phyloP scores from a whole-genome alignment of 2,888 invertebrate species.

The Ennomos fuscantarius region DNA sequence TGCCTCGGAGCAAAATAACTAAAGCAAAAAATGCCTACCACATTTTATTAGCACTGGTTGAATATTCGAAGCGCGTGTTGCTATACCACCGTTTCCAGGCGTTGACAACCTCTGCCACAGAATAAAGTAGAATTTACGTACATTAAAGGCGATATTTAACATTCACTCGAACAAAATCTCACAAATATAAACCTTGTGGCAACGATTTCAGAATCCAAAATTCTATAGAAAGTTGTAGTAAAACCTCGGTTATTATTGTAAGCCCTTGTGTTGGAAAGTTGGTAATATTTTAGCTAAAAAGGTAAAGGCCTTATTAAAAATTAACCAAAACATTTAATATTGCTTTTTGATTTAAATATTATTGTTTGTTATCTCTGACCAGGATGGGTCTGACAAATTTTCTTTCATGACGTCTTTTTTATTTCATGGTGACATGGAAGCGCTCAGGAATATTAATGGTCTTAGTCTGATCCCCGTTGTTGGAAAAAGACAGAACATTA shows the following conservation, averaged over 20 bases:
- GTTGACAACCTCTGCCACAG: neutral
- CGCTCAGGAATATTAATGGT: no score
- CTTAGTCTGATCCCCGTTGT: no score
- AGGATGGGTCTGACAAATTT: neutral
- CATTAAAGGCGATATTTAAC: slow-evolving; percentile 14
- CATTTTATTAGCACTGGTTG: slow-evolving; percentile 21
- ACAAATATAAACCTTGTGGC: slow-evolving; percentile 14
- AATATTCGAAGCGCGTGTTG: slow-evolving; percentile 26
- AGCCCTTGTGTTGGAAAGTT: slow-evolving; percentile 16
- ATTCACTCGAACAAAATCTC: neutral
- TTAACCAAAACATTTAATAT: slow-evolving; percentile 5
- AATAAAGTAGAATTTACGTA: neutral
- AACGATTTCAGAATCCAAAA: no score
- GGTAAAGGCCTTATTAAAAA: slow-evolving; percentile 13
- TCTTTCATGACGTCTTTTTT: no score
- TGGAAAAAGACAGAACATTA: no score
- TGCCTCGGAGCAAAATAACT: no score
- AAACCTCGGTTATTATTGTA: slow-evolving; percentile 1
- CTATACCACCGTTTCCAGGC: slow-evolving; percentile 36
- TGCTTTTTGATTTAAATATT: slow-evolving; percentile 2
- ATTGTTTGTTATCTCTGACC: neutral
- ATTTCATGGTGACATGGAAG: no score
- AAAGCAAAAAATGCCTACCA: neutral
- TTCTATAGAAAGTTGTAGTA: no score
- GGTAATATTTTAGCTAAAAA: slow-evolving; percentile 10